Evolutionary conservation across 1,140 invertebrate species (phyloP).

Genomic region (Drosophila ercepeae): DNA sequence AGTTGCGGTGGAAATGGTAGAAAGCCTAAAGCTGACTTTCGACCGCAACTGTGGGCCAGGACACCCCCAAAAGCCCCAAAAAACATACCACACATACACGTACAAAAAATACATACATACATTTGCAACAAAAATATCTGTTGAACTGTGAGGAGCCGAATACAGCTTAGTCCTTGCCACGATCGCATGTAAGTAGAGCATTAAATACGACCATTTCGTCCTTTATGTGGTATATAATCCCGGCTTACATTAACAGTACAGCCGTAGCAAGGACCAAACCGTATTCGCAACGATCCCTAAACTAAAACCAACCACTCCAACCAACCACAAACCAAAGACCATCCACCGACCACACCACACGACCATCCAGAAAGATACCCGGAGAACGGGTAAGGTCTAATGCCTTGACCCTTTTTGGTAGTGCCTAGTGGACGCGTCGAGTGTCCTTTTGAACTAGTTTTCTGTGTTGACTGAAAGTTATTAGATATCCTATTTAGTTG

Average conservation of each 20-base stretch:
- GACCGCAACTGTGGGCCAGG: slow-evolving; percentile 13
- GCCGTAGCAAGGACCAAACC: slow-evolving; percentile 79
- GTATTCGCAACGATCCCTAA: slow-evolving; percentile 67
- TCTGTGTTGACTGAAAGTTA: neutral
- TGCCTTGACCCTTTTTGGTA: slow-evolving; percentile 18
- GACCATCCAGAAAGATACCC: slow-evolving; percentile 22
- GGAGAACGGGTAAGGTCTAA: slow-evolving; percentile 61
- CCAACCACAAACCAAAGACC: slow-evolving; percentile 13
- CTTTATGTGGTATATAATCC: slow-evolving; percentile 63
- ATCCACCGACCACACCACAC: slow-evolving; percentile 9
- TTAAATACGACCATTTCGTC: slow-evolving; percentile 43
- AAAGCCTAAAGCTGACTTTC: neutral
- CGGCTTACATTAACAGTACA: slow-evolving; percentile 73
- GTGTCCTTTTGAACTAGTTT: slow-evolving; percentile 19
- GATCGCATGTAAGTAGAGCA: slow-evolving; percentile 76
- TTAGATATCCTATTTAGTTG: slow-evolving; percentile 18
- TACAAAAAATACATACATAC: slow-evolving; percentile 7
- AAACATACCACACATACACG: slow-evolving; percentile 14
- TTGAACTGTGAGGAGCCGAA: slow-evolving; percentile 56
- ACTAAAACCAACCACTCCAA: slow-evolving; percentile 15
- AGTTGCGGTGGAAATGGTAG: neutral
- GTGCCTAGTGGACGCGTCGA: slow-evolving; percentile 11
- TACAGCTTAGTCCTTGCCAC: slow-evolving; percentile 84
- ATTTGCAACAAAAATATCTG: slow-evolving; percentile 7
- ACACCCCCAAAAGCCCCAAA: too few species aligned